Evolutionary conservation across 1,140 invertebrate genomes (phyloP), one percentile per base, ranked within the genome.

Genomic region (Solenopsis invicta): DNA sequence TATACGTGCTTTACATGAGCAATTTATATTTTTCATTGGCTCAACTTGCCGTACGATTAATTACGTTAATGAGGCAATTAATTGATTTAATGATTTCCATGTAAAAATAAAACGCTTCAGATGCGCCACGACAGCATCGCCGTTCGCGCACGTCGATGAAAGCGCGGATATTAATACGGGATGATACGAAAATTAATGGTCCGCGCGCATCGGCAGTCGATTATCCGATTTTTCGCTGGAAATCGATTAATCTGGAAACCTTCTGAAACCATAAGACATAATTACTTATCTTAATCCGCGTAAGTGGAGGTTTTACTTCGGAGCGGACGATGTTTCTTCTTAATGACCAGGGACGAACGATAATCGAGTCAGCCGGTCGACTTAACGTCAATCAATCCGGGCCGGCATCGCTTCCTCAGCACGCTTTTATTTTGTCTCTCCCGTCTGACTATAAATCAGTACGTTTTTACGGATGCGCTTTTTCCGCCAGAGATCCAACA

Each of bases 391-490:
- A 92, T 93, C 92, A 91, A 61, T 87, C 88, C 54, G 69, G 69
- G 71, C 77, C 80, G 5, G 67, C 61, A 56, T 87, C 66, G 77
- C 87, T 80, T 84, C 69, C 80, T 61, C 54, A n/a, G 29, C 21
- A 61, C 56, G 80, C 80, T 84, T 84, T 84, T 84, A 84, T 75
- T 84, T 84, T 84, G 54, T 81, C 75, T 56, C 67, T 80, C 61
- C 34, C 24, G 90, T 82, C 93, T 92, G 87, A 87, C 92, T 92
- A 94, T 94, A 94, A 94, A 94, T 94, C 93, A 94, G 91, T 84
- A 12, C 87, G 89, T 93, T 92, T 93, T 94, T 93, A 92, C 88
- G 77, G 66, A 85, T 87, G 72, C 21, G 82, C 61, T 93, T 93
- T 94, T 92, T 92, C 88, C 86, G 21, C 59, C 52, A 59, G 69